Conservation (phyloP, 1,140 invertebrate species). For the Helicoverpa zea region DNA sequence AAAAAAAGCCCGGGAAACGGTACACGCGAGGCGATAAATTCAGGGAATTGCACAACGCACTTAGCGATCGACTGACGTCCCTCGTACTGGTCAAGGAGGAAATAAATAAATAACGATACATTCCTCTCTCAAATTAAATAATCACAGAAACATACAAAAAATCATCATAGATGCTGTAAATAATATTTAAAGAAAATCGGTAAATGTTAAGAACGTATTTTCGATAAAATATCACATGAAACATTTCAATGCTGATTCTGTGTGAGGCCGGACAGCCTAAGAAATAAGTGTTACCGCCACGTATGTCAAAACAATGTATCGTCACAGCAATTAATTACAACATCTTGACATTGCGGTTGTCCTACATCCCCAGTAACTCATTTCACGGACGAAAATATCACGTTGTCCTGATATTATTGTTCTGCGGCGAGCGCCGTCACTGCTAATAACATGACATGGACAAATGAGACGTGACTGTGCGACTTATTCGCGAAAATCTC, state of each 20-base stretch:
- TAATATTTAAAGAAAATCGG: no score
- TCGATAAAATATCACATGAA: not conserved
- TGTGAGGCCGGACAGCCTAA: not conserved
- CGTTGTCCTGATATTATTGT: conserved; percentile 34
- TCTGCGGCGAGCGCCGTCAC: conserved; percentile 63
- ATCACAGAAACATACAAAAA: not conserved
- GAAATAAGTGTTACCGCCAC: no score
- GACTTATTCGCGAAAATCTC: conserved; percentile 50
- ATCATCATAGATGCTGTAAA: no score
- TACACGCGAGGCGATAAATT: conserved; percentile 77
- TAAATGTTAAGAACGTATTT: no score
- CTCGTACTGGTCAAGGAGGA: conserved; percentile 51
- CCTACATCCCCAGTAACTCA: conserved; percentile 60
- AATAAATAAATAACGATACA: conserved; percentile 48
- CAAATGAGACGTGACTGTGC: conserved; percentile 67
- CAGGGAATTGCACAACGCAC: conserved; percentile 79
- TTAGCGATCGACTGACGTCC: conserved; percentile 66
- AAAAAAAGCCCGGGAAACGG: conserved; percentile 73
- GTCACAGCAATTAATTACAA: conserved; percentile 33
- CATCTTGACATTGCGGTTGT: conserved; percentile 35
- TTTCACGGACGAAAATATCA: conserved; percentile 33
- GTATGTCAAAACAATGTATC: conserved; percentile 20
- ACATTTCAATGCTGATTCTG: not conserved
- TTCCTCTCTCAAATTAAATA: conserved; percentile 6
- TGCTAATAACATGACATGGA: conserved; percentile 63